A percentile compares a stretch with the other conserved stretches of the same genome.
These are phyloP conservation scores for Drosophila helvetica DNA, from an alignment of 2,888 invertebrate genomes.

Conservation along the genomic window DNA sequence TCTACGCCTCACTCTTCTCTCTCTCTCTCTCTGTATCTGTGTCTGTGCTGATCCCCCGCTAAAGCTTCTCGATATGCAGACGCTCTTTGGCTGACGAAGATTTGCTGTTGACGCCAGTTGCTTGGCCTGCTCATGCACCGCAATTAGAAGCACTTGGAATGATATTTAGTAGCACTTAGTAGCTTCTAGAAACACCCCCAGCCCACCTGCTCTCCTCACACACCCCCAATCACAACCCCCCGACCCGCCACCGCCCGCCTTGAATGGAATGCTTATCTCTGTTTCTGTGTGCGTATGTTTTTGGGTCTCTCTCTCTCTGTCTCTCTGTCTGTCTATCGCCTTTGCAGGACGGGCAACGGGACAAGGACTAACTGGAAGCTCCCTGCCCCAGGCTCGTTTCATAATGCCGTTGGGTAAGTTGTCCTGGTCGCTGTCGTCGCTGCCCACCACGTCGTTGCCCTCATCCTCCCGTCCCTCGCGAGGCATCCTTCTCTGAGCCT, in stretches of 20 bases:
- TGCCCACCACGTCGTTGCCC: conserved; percentile 9
- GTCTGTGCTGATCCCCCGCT: not conserved
- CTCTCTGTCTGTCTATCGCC: conserved; percentile 11
- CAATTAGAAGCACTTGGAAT: conserved; percentile 51
- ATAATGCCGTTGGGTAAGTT: conserved; percentile 81
- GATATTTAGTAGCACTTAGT: conserved; percentile 57
- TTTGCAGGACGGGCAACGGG: conserved; percentile 70
- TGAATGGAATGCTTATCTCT: conserved; percentile 59
- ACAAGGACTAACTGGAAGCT: conserved; percentile 20
- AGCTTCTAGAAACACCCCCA: conserved; percentile 62
- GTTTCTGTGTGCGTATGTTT: conserved; percentile 49
- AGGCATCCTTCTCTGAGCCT: conserved; percentile 2
- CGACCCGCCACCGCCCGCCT: conserved; percentile 1
- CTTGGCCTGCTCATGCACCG: conserved; percentile 46
- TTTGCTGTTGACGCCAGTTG: conserved; percentile 22
- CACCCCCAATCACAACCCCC: conserved; percentile 3
- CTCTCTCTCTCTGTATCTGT: not conserved
- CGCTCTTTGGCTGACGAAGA: not conserved
- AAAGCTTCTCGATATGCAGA: not conserved
- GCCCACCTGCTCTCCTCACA: conserved; percentile 7
- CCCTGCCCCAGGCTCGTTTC: conserved; percentile 73
- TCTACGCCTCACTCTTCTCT: conserved; percentile 11
- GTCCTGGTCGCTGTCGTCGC: conserved; percentile 27
- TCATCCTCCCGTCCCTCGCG: conserved; percentile 15
- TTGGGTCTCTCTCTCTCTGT: conserved; percentile 26